Evolutionary conservation across 37 sponge, comb jelly and placozoan genomes (phyloP).

Genomic region (Cliona cf. orientalis): DNA sequence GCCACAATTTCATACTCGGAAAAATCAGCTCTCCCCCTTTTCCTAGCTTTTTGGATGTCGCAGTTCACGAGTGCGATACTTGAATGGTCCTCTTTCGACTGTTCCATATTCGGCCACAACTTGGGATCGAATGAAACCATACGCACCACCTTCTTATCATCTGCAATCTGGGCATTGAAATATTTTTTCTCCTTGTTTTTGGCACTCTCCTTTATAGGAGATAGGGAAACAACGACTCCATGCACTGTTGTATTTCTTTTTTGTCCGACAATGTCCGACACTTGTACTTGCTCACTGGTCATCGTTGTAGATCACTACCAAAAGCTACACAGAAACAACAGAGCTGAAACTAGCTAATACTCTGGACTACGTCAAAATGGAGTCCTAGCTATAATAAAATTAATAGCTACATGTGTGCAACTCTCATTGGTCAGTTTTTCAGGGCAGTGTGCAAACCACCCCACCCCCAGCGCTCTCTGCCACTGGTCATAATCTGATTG

Average conservation of each 20-base stretch:
- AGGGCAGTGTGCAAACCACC: no score
- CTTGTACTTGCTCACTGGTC: no score
- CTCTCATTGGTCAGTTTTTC: no score
- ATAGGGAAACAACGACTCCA: background rate
- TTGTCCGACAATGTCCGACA: background rate
- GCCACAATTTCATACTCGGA: background rate
- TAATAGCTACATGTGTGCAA: no score
- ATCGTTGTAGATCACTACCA: no score
- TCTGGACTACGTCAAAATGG: no score
- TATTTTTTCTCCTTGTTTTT: background rate
- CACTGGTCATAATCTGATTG: no score
- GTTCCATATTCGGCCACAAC: background rate
- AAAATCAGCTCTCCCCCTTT: background rate
- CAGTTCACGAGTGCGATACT: background rate
- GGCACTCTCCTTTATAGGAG: background rate
- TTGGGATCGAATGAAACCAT: background rate
- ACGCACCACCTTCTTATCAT: background rate
- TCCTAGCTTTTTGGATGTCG: background rate
- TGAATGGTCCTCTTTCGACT: background rate
- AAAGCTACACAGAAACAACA: no score
- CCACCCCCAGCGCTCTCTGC: no score
- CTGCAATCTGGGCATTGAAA: background rate
- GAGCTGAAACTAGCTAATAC: no score
- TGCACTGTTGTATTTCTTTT: background rate
- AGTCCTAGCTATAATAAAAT: no score